These are phyloP conservation scores for Cepaea hortensis DNA, from an alignment of 2,888 invertebrate species.

Conservation along the genomic window DNA sequence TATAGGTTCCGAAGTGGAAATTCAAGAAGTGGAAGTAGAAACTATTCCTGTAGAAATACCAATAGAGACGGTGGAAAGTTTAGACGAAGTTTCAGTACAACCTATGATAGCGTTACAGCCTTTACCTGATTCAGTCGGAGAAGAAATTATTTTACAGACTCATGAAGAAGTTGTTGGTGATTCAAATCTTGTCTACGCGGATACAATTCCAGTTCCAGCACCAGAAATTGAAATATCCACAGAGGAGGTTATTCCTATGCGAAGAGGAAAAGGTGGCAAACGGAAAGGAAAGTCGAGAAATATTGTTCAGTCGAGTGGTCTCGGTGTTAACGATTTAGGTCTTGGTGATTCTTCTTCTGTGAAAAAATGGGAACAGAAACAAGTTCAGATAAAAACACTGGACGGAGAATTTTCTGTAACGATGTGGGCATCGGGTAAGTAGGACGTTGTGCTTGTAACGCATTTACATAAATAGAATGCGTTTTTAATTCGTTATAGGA, in stretches of 20 bases:
- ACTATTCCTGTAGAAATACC: constrained; percentile 79
- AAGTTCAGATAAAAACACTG: constrained; percentile 96
- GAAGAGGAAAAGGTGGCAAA: constrained; percentile 72
- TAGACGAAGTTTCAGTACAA: constrained; percentile 80
- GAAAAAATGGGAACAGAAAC: constrained; percentile 96
- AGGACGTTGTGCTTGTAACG: neutral
- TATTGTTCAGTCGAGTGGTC: constrained; percentile 59
- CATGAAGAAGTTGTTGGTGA: constrained; percentile 88
- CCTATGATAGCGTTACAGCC: constrained; percentile 84
- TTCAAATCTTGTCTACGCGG: constrained; percentile 82
- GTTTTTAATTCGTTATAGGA: neutral
- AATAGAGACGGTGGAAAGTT: constrained; percentile 83
- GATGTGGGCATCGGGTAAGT: constrained; percentile 96
- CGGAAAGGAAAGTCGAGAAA: constrained; percentile 73
- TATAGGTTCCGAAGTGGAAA: constrained; percentile 86
- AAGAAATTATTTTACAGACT: constrained; percentile 84
- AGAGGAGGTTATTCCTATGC: constrained; percentile 80
- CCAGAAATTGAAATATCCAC: constrained; percentile 81
- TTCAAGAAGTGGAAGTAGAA: constrained; percentile 85
- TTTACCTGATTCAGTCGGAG: constrained; percentile 80
- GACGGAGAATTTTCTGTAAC: constrained; percentile 95
- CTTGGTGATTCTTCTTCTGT: constrained; percentile 63
- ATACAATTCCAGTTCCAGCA: constrained; percentile 81
- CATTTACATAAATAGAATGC: neutral
- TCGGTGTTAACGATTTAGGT: constrained; percentile 61